A percentile compares a stretch with the other conserved stretches of the same genome.
phyloP scores from a whole-genome alignment of 2,797 vertebrate genomes.

The Tangara arthus region DNA sequence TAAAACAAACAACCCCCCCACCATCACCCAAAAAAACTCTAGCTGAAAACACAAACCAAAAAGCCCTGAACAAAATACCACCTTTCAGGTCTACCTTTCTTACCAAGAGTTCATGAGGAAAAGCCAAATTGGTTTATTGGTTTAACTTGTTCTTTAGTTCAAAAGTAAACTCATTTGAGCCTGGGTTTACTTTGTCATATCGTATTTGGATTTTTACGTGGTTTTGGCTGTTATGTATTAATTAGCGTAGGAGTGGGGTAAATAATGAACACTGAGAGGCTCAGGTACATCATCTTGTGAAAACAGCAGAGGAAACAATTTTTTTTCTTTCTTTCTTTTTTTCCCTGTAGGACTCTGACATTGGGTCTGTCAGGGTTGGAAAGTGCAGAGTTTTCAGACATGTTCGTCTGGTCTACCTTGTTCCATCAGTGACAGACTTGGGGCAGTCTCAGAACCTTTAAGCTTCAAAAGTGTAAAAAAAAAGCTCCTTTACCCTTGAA shows the following conservation, averaged over 20 bases:
- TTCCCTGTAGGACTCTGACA: background rate
- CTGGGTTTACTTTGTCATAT: background rate
- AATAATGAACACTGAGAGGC: background rate
- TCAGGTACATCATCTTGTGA: background rate
- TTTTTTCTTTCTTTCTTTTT: background rate
- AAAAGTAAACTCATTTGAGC: background rate
- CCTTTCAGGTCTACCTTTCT: background rate
- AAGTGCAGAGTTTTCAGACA: background rate
- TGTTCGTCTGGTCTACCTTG: background rate
- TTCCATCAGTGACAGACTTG: background rate
- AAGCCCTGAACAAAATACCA: background rate
- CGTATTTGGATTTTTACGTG: background rate
- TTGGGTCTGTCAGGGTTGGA: background rate
- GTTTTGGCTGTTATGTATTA: background rate
- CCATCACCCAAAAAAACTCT: no score
- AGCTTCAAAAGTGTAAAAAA: background rate
- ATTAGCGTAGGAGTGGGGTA: background rate
- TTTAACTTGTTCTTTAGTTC: background rate
- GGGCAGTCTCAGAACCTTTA: background rate
- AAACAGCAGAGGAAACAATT: background rate
- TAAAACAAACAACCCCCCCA: background rate
- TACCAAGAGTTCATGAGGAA: background rate
- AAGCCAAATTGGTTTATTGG: background rate
- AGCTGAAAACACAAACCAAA: background rate
- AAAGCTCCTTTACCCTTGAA: background rate